A percentile compares a stretch with the other conserved stretches of the same genome.
Evolutionary conservation across 2,797 vertebrate species (phyloP).

Genomic region (Bovichtus diacanthus): DNA sequence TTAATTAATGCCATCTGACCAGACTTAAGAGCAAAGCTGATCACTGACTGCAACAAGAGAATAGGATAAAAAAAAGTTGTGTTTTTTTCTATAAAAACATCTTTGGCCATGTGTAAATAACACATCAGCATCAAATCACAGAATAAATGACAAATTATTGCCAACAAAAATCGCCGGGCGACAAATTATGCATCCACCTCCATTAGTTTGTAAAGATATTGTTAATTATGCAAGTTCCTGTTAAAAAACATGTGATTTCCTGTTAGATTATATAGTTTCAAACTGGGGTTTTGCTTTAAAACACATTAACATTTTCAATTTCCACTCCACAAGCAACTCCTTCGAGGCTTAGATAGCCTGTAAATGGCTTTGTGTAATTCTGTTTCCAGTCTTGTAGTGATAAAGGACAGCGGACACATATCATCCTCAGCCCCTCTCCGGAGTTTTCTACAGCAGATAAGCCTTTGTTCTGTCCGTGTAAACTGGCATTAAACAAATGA

Average conservation of each 20-base stretch:
- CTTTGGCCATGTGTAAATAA: not conserved
- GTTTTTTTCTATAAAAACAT: not conserved
- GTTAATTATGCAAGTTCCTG: not conserved
- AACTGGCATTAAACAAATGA: constrained; percentile 55
- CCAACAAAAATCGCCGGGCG: too few species aligned
- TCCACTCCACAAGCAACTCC: not conserved
- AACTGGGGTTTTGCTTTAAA: not conserved
- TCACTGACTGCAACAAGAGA: not conserved
- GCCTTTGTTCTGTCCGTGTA: constrained; percentile 42
- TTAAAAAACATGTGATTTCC: not conserved
- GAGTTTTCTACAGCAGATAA: constrained; percentile 11
- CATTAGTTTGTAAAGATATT: not conserved
- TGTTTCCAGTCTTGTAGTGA: not conserved
- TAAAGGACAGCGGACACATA: constrained; percentile 26
- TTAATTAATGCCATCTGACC: not conserved
- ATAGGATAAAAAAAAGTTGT: too few species aligned
- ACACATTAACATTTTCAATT: not conserved
- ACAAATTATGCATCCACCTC: not conserved
- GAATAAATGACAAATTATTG: not conserved
- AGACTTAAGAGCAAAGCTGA: not conserved
- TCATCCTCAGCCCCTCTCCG: constrained; percentile 12
- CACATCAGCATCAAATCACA: not conserved
- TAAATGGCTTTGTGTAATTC: not conserved
- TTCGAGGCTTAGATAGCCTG: not conserved
- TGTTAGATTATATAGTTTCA: not conserved